A percentile compares a stretch with the other conserved stretches of the same genome.
Evolutionary conservation across 2,113 vertebrate species (phyloP).

Genomic region (Osmerus mordax): DNA sequence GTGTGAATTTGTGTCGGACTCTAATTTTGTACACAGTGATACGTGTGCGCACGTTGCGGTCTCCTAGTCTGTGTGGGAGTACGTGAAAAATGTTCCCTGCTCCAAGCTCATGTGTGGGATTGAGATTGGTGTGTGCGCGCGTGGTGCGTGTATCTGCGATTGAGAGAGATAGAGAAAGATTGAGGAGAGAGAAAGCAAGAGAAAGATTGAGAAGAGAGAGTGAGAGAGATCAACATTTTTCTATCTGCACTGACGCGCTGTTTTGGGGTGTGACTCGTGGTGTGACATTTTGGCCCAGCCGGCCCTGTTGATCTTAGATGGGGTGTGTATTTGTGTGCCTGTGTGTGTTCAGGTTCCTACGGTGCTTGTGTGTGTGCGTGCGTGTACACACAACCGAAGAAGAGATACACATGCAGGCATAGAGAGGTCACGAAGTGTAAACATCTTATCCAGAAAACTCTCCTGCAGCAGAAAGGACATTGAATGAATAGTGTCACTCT

Average conservation of each 20-base stretch:
- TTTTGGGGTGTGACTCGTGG: too few species aligned
- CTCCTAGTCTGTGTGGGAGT: constrained; percentile 14
- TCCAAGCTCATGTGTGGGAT: neutral
- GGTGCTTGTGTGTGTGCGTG: constrained; percentile 41
- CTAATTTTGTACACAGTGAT: neutral
- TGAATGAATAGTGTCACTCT: neutral
- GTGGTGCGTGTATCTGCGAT: neutral
- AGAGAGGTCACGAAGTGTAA: too few species aligned
- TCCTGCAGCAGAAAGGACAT: too few species aligned
- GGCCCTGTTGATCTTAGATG: too few species aligned
- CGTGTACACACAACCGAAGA: neutral
- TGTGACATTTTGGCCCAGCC: too few species aligned
- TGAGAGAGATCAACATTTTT: too few species aligned
- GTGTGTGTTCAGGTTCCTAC: neutral
- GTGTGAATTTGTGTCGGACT: neutral
- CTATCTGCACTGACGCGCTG: too few species aligned
- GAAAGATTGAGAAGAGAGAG: constrained; percentile 18
- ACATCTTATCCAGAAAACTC: too few species aligned
- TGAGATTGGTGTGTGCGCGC: neutral
- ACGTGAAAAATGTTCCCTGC: neutral
- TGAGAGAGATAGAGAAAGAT: too few species aligned
- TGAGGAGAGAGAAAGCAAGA: constrained; percentile 23
- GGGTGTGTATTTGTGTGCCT: neutral
- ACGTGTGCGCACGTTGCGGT: constrained; percentile 31
- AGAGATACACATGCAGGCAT: too few species aligned